Evolutionary conservation across 2,888 invertebrate species (phyloP), one percentile per base, ranked within the genome.

Genomic region (Drosophila recens): DNA sequence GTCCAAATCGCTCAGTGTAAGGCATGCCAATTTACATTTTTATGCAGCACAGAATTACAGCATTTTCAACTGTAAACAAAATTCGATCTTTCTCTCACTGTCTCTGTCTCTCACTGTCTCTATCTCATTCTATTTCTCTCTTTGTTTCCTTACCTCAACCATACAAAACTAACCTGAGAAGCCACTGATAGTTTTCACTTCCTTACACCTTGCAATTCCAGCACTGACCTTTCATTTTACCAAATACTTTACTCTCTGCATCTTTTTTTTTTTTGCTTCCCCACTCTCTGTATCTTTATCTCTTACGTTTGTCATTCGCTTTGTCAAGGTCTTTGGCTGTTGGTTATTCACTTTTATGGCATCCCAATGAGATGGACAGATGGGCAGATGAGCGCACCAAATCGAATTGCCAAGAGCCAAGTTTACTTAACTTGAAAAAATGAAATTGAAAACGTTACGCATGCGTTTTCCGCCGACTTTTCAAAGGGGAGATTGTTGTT

Each of bases 401-500:
- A 64, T 64, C 34, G 65, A 61, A 73, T 52, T 49, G 76, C 45
- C 8, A 11, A 27, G 9, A 15, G 23, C 51, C 36, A 45, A 49
- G 40, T 11, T 17, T n/a, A 57, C 27, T 54, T 51, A 43, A 23
- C 43, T 54, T 66, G 27, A 15, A 52, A 45, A 83, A 80, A 71
- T 85, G 90, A 87, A 90, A 88, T 89, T 82, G 85, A 88, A 88
- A 89, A 84, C 84, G 82, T 80, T 81, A 81, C 83, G 87, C 85
- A 90, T 87, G 79, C 84, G 84, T 85, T 80, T 78, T 64, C 74
- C 61, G 34, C 42, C 13, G 63, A 59, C 68, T 68, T 67, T 64
- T 64, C 61, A 61, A 9, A 23, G 20, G 17, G 27, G 27, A 43
- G 46, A 48, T 54, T 17, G 40, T 46, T 69, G 64, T 43, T 69